Conservation (phyloP, 2,113 vertebrate species). For the Pangasianodon gigas region DNA sequence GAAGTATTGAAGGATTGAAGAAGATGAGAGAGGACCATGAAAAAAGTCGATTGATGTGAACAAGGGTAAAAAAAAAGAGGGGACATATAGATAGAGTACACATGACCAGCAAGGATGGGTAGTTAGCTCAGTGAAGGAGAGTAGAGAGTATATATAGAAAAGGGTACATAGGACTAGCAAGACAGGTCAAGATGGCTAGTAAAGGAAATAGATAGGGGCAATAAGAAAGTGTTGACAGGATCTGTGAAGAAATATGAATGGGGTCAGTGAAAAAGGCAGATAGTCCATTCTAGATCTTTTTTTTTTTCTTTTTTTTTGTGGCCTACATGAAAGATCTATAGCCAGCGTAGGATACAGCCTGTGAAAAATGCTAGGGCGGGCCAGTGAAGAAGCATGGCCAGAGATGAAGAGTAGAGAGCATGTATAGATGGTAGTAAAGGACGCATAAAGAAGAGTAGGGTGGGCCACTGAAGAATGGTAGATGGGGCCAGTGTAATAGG, state of each 20-base stretch:
- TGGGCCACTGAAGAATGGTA: neutral
- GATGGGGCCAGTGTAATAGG: neutral
- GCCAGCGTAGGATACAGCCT: neutral
- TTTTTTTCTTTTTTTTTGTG: neutral
- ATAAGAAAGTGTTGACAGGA: neutral
- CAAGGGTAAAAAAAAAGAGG: neutral
- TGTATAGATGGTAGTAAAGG: neutral
- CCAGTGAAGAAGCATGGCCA: neutral
- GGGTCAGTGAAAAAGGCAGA: neutral
- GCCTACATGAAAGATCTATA: neutral
- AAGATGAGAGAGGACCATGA: too few species aligned
- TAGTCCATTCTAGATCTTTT: neutral
- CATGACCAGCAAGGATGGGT: neutral
- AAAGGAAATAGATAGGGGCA: neutral
- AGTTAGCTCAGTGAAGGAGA: too few species aligned
- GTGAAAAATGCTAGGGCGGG: neutral
- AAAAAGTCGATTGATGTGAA: too few species aligned
- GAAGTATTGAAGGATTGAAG: too few species aligned
- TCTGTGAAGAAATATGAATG: neutral
- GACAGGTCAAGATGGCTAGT: neutral
- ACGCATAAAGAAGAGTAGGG: neutral
- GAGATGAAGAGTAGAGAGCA: neutral
- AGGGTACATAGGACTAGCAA: neutral
- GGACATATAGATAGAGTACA: neutral
- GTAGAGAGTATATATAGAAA: neutral